phyloP scores from a whole-genome alignment of 2,113 vertebrate species.

The Uria aalge region DNA sequence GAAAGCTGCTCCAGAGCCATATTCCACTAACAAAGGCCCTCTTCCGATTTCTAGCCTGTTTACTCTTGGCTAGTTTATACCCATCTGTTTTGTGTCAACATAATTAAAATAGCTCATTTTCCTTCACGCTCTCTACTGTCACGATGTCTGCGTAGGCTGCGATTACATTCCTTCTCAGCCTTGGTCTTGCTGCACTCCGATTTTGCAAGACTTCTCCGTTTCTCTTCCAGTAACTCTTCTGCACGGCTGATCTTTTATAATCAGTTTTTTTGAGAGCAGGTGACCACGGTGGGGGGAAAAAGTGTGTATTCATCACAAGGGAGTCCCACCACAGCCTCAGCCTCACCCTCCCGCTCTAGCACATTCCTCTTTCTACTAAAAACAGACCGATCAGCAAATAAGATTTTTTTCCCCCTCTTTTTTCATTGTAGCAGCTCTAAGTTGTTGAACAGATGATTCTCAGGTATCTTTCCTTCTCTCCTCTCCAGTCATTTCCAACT shows the following conservation, averaged over 20 bases:
- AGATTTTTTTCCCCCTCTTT: accelerated
- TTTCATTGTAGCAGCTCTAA: not conserved
- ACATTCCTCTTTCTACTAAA: not conserved
- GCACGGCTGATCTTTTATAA: not conserved
- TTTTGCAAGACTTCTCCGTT: not conserved
- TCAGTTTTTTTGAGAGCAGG: not conserved
- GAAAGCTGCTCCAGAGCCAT: not conserved
- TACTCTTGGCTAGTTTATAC: not conserved
- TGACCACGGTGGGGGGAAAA: not conserved
- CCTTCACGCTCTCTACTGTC: not conserved
- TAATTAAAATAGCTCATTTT: not conserved
- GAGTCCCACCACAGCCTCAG: not conserved
- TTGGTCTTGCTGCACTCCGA: not conserved
- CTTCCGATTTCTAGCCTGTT: not conserved
- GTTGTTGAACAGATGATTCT: not conserved
- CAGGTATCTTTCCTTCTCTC: not conserved
- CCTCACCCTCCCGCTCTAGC: not conserved
- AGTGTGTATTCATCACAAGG: not conserved
- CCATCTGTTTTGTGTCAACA: not conserved
- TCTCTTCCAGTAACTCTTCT: not conserved
- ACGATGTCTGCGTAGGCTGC: not conserved
- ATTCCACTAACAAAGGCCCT: not conserved
- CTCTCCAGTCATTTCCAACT: not conserved
- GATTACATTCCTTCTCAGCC: not conserved
- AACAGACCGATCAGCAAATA: not conserved